Conservation (phyloP, 2,888 invertebrate genomes). For the Heterodera filipjevi region DNA sequence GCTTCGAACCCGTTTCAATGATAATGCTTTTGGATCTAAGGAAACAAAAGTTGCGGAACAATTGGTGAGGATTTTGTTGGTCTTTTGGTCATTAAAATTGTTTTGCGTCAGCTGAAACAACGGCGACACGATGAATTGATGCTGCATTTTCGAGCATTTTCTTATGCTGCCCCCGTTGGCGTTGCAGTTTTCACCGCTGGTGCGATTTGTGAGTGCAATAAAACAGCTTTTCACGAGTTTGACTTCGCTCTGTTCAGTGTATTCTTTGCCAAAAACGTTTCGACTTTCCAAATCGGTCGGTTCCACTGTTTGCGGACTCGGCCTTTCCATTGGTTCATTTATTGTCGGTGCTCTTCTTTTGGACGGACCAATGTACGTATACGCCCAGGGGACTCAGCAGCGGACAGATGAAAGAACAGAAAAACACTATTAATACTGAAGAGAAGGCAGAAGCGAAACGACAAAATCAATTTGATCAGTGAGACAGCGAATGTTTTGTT, state of each 20-base stretch:
- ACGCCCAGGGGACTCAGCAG: conserved; percentile 9
- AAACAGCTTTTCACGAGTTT: no score
- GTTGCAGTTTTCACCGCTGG: background rate
- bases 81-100: background rate
- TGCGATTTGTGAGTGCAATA: conserved; percentile 12
- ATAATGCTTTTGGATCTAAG: background rate
- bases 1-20: background rate
- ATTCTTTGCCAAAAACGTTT: conserved; percentile 14
- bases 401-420: conserved; percentile 15
- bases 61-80: background rate
- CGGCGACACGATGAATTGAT: conserved; percentile 15
- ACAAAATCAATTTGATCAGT: no score
- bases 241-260: background rate
- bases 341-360: conserved; percentile 20
- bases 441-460: no score
- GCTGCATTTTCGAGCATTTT: background rate
- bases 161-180: background rate
- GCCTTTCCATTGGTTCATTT: conserved; percentile 8
- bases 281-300: background rate
- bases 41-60: background rate
- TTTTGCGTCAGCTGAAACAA: background rate
- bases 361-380: conserved; percentile 9
- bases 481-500: background rate
- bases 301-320: background rate
- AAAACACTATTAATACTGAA: no score